Evolutionary conservation across 2,888 invertebrate genomes (phyloP).

Genomic region (Trachelus troglodyta): DNA sequence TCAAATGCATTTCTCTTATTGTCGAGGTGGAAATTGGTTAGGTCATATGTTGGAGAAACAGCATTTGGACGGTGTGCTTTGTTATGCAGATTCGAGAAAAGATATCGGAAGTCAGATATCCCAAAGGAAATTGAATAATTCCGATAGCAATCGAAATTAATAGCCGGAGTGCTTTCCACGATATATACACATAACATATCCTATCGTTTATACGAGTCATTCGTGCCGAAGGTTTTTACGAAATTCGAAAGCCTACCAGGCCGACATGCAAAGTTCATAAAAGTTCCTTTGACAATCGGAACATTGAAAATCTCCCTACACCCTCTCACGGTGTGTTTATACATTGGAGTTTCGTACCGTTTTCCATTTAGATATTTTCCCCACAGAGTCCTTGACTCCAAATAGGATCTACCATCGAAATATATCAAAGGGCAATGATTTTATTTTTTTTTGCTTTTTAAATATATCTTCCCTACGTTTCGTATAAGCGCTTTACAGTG

Average conservation of each 20-base stretch:
- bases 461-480: neutral
- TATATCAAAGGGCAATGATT: neutral
- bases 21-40: slow-evolving; percentile 37
- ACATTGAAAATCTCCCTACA: neutral
- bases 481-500: neutral
- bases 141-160: slow-evolving; percentile 4
- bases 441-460: neutral
- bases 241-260: neutral
- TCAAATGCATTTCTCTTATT: slow-evolving; percentile 46
- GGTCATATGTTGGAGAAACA: slow-evolving; percentile 31
- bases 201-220: neutral
- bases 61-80: slow-evolving; percentile 23
- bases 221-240: neutral
- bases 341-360: neutral
- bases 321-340: neutral
- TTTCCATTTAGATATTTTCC: neutral
- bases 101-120: neutral
- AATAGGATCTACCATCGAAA: neutral
- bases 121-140: neutral
- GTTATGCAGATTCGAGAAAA: slow-evolving; percentile 19
- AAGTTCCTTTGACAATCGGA: neutral
- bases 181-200: neutral
- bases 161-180: neutral
- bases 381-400: neutral
- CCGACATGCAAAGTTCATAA: neutral